Percentiles rank a stretch among this genome's conserved stretches.
Evolutionary conservation across 2,113 vertebrate genomes (phyloP).

Genomic region (Mus pahari): DNA sequence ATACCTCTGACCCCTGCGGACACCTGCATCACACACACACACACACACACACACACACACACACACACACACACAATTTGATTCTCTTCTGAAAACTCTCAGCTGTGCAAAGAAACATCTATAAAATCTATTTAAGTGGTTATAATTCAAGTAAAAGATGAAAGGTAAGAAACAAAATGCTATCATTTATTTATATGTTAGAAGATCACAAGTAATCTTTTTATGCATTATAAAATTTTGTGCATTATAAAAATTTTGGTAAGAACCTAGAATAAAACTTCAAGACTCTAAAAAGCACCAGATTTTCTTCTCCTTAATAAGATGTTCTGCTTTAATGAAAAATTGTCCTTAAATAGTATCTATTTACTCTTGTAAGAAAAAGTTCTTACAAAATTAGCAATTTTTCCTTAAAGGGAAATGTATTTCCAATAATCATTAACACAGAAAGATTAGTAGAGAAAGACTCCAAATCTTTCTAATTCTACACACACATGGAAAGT

Average conservation of each 20-base stretch:
- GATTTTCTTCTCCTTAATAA: constrained; percentile 14
- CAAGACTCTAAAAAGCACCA: constrained; percentile 11
- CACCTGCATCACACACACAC: not conserved
- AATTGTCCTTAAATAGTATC: not conserved
- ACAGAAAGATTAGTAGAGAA: constrained; percentile 24
- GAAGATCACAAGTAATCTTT: constrained; percentile 11
- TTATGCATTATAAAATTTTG: constrained; percentile 38
- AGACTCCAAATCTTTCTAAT: constrained; percentile 31
- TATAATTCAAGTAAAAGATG: constrained; percentile 57
- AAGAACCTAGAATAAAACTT: constrained; percentile 28
- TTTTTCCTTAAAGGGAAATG: constrained; percentile 35
- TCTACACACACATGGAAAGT: constrained; percentile 28
- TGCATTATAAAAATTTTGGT: constrained; percentile 47
- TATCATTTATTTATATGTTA: constrained; percentile 55
- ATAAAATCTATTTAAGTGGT: constrained; percentile 32
- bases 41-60: not conserved
- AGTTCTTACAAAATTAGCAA: constrained; percentile 44
- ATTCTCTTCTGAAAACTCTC: constrained; percentile 2
- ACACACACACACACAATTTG: not conserved
- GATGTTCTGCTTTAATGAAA: constrained; percentile 34
- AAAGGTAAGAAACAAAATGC: constrained; percentile 52
- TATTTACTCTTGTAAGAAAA: constrained; percentile 15
- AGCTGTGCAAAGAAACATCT: constrained; percentile 23
- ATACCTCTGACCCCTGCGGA: no score
- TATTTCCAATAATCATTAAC: not conserved